These are phyloP conservation scores for Heterodera filipjevi DNA, from an alignment of 2,888 invertebrate species.

Conservation along the genomic window DNA sequence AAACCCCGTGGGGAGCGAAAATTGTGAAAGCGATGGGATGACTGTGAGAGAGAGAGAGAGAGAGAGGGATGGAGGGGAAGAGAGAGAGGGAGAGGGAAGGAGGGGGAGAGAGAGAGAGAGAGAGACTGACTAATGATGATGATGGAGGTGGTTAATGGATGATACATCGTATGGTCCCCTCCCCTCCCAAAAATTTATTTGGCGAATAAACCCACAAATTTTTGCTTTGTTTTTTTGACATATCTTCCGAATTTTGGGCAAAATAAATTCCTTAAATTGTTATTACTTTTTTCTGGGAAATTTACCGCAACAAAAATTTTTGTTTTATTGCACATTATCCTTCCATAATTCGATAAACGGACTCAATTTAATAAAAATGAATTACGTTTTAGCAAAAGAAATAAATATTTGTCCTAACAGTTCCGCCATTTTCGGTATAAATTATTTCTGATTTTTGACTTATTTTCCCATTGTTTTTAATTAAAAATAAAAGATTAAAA, in stretches of 20 bases:
- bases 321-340: neutral
- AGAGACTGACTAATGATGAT: neutral
- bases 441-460: neutral
- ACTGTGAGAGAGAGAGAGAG: too few species aligned
- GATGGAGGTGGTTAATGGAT: too few species aligned
- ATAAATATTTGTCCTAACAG: neutral
- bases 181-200: neutral
- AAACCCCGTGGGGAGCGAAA: neutral
- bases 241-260: neutral
- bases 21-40: too few species aligned
- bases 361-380: too few species aligned
- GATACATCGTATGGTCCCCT: too few species aligned
- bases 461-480: neutral
- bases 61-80: neutral
- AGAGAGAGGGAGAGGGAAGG: neutral
- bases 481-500: slow-evolving; percentile 3
- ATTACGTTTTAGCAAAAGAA: neutral
- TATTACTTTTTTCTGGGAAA: neutral
- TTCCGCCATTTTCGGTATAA: neutral
- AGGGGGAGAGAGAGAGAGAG: neutral
- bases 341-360: too few species aligned
- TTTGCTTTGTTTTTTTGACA: neutral
- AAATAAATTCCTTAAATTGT: neutral
- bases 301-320: neutral
- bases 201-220: neutral